Evolutionary conservation across 2,888 invertebrate species (phyloP), one percentile per base, ranked within the genome.

Genomic region (Smittia aterrima): DNA sequence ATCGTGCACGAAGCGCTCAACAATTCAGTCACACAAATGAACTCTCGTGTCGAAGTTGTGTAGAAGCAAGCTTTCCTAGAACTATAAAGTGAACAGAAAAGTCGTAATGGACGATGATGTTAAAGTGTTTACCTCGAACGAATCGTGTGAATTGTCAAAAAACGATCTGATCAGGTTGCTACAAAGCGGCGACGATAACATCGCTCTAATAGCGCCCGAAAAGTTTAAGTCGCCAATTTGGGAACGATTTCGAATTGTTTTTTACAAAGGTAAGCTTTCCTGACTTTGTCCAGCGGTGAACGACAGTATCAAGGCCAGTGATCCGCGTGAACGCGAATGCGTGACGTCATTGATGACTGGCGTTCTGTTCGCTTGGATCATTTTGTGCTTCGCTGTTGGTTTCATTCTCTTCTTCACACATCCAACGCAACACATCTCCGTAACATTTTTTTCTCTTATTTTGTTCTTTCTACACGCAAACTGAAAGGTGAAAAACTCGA

Each of bases 401-500:
- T 27, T n/a, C 27, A 22, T 71, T 25, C 53, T 71, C 54, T 38
- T 20, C 32, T 32, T 62, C 62, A 70, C 53, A 53, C 68, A 70
- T 25, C n/a, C 64, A 64, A 58, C 58, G 9, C 58, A 58, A 22
- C 58, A 13, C 22, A 47, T 47, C 47, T 47, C 47, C 47, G n/a
- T 47, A 47, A 47, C 47, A 32, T 58, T 58, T 22, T 58, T 58
- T 4, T 58, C 22, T 64, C 24, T n/a, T n/a, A n/a, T 47, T 16
- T n/a, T 18, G 58, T 58, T 64, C 64, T 64, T 58, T 58, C 58
- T 9, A 47, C 47, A 47, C 47, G 32, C 32, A 9, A 32, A 32
- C 24, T 16, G 1, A 75, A 75, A 73, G 75, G 75, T 68, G 67
- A 71, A 24, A 75, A 74, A 54, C 76, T 75, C 47, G 75, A 75